phyloP scores from a whole-genome alignment of 2,888 invertebrate genomes.

The Ptychoptera albimana region DNA sequence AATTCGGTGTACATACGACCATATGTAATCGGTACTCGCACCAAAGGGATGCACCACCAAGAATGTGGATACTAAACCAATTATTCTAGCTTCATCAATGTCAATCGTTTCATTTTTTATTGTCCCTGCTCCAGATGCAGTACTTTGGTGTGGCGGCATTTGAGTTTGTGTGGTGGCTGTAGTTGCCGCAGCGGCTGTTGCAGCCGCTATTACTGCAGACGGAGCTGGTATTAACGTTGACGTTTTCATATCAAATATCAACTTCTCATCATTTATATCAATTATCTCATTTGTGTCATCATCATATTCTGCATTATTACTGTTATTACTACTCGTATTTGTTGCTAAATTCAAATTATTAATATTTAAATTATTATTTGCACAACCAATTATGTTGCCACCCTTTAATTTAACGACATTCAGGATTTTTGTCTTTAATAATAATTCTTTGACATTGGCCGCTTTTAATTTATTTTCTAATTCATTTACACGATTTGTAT shows the following conservation, averaged over 20 bases:
- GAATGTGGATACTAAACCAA: constrained; percentile 77
- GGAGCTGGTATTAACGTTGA: too few species aligned
- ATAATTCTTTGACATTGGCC: constrained; percentile 27
- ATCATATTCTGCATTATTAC: background rate
- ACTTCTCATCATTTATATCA: background rate
- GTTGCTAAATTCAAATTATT: too few species aligned
- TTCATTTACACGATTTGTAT: constrained; percentile 21
- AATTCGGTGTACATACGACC: constrained; percentile 76
- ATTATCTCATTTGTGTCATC: background rate
- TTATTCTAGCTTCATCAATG: constrained; percentile 49
- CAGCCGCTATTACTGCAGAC: too few species aligned
- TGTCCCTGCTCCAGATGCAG: background rate
- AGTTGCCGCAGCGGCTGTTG: too few species aligned
- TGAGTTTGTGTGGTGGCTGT: constrained; percentile 9
- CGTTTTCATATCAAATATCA: too few species aligned
- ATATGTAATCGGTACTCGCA: constrained; percentile 77
- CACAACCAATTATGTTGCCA: too few species aligned
- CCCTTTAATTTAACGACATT: constrained; percentile 7
- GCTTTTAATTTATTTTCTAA: constrained; percentile 27
- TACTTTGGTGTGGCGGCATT: too few species aligned
- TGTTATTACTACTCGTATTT: constrained; percentile 1
- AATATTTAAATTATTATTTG: background rate
- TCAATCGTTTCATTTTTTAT: constrained; percentile 11
- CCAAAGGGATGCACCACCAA: constrained; percentile 81
- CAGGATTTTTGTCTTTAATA: constrained; percentile 28